Evolutionary conservation across 2,888 invertebrate genomes (phyloP), one percentile per base, ranked within the genome.

Genomic region (Amitus sp.): DNA sequence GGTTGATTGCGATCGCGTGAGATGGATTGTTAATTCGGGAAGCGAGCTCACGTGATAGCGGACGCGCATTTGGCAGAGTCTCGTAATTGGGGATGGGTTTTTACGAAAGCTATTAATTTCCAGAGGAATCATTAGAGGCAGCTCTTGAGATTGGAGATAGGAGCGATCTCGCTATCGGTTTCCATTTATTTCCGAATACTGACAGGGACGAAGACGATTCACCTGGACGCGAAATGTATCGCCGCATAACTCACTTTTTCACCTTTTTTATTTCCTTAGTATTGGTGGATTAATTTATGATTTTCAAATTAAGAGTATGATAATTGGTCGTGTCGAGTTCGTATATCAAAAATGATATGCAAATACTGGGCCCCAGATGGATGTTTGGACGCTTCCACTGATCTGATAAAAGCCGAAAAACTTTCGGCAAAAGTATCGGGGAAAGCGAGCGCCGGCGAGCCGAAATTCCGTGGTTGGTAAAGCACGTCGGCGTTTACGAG

Each of bases 241-340:
- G 47, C 27, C 43, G 45, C 54, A 62, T 57, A 53, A 57, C 34
- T 42, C 39, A 52, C 43, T 50, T 51, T 59, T 50, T n/a, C 34
- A 37, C 43, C 45, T 46, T 12, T 48, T 57, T 48, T 49, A 49
- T 54, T 63, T 40, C 47, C 58, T 30, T 27, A 52, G 28, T 42
- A 33, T 57, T 55, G 39, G 37, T 53, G 56, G 47, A 54, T 62
- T 62, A 27, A 23, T 2, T 27, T 12, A 47, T 58, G 47, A 54
- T 57, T 53, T 62, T 57, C 54, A 58, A 59, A 60, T 64, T 51
- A 62, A 64, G 62, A 54, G 65, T 61, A 51, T 52, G 56, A 61
- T 61, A 65, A 66, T 66, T 65, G 62, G 66, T 61, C 53, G 53
- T 43, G 49, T 47, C 49, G 47, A 58, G 56, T 49, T 63, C 52